Evolutionary conservation across 2,888 invertebrate species (phyloP), one percentile per base, ranked within the genome.

Genomic region (Parochlus steinenii): DNA sequence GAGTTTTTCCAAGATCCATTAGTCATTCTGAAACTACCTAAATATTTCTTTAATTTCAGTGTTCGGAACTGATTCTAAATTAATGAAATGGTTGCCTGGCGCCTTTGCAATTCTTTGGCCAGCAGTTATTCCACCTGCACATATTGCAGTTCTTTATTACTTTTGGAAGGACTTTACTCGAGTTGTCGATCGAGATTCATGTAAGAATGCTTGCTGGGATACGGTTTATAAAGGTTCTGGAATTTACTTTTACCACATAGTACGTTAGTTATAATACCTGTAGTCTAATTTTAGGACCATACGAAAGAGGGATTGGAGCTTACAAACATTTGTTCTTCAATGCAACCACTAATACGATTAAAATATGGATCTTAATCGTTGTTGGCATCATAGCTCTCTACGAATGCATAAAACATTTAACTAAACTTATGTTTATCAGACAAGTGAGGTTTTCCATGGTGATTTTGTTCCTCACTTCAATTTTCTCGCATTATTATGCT

Each of bases 181-280:
- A 15, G 64, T 63, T 41, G 71, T 78, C 29, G 73, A 76, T 49
- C 65, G 62, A 43, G 62, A 63, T 38, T 68, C 65, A 44, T 78
- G 78, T 48, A 67, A 70, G 11, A 77, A 77, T 53, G 71, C 73
- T 7, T 79, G 78, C 50, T 79, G 78, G 74, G 79, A 79, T 48
- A 78, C 77, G 1, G 69, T 78, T 6, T 77, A 77, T 48, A 76
- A 77, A 65, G 77, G 72, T 23, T 8, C 6, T 12, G 30, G 25
- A 7, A 27, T 20, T 11, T 38, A 25, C 20, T 27, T 12, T 14
- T 3, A 14, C 5, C 8, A 25, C 33, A 18, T 14, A 37, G 19
- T 24, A 20, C 32, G 10, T 15, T 19, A 33, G 11, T 33, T 18
- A 23, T 3, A 16, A 39, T 30, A n/a, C n/a, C n/a, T n/a, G n/a